Conservation (phyloP, 2,797 vertebrate genomes). For the Poecile montanus region DNA sequence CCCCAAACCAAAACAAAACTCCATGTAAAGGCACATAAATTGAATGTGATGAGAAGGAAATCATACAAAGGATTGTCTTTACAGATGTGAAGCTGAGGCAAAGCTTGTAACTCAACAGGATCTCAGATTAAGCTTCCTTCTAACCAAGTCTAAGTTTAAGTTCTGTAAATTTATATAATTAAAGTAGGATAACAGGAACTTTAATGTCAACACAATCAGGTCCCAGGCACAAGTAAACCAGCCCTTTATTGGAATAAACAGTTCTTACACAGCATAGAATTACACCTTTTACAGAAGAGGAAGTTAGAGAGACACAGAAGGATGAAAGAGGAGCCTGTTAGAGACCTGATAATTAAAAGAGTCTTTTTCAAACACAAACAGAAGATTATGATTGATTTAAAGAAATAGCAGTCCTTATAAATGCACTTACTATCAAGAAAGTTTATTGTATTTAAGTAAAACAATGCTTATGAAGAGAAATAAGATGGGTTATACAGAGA, state of each 20-base stretch:
- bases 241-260: conserved; percentile 39
- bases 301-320: conserved; percentile 50
- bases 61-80: not conserved
- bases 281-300: conserved; percentile 51
- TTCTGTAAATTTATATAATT: conserved; percentile 26
- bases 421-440: conserved; percentile 46
- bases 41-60: not conserved
- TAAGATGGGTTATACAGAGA: not conserved
- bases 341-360: conserved; percentile 71
- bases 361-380: conserved; percentile 51
- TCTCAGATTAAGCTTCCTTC: not conserved
- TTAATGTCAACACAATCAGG: not conserved
- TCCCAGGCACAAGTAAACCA: conserved; percentile 23
- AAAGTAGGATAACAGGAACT: not conserved
- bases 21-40: not conserved
- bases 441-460: conserved; percentile 28
- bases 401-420: conserved; percentile 44
- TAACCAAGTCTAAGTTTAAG: not conserved
- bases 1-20: not conserved
- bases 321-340: conserved; percentile 68
- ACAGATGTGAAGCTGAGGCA: not conserved
- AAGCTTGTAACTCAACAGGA: not conserved
- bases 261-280: conserved; percentile 38
- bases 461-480: not conserved
- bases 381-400: conserved; percentile 55